Percentiles rank a stretch among this genome's conserved stretches.
Evolutionary conservation across 2,888 invertebrate genomes (phyloP).

Genomic region (Branchipolynoe longqiensis): DNA sequence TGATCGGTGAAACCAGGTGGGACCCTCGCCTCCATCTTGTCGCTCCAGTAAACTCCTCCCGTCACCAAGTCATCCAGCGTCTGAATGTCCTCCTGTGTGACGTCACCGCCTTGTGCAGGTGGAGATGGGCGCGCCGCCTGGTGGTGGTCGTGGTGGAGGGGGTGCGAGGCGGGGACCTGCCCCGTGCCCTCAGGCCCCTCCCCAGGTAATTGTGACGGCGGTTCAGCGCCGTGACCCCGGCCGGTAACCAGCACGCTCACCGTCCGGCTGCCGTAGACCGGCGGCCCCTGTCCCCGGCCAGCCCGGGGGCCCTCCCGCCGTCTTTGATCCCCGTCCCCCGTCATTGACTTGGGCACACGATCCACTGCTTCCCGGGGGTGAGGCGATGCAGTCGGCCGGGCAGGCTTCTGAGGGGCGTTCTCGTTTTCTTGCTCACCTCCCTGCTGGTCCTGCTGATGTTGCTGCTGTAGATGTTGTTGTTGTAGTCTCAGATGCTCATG

Average conservation of each 20-base stretch:
- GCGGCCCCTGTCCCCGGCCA: not conserved
- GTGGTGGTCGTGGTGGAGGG: not conserved
- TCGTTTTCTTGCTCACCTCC: not conserved
- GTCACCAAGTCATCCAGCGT: conserved; percentile 35
- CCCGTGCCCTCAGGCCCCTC: not conserved
- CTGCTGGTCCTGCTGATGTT: not conserved
- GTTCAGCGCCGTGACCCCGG: not conserved
- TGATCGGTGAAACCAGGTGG: conserved; percentile 60
- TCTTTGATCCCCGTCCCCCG: not conserved
- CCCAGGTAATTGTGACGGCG: not conserved
- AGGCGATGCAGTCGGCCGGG: no score
- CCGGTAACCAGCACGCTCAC: conserved; percentile 36
- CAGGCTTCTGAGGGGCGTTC: no score
- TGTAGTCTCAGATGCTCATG: not conserved
- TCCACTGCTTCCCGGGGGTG: no score
- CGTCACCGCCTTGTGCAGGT: not conserved
- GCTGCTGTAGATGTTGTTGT: not conserved
- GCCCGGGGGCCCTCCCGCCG: not conserved
- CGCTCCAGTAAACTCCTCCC: conserved; percentile 63
- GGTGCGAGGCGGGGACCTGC: no score
- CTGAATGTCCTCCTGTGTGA: not conserved
- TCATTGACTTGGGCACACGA: not conserved
- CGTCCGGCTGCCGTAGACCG: conserved; percentile 27
- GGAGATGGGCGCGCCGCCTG: not conserved
- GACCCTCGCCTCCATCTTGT: conserved; percentile 53